phyloP scores from a whole-genome alignment of 2,888 invertebrate genomes.

The Pristionchus arcanus region DNA sequence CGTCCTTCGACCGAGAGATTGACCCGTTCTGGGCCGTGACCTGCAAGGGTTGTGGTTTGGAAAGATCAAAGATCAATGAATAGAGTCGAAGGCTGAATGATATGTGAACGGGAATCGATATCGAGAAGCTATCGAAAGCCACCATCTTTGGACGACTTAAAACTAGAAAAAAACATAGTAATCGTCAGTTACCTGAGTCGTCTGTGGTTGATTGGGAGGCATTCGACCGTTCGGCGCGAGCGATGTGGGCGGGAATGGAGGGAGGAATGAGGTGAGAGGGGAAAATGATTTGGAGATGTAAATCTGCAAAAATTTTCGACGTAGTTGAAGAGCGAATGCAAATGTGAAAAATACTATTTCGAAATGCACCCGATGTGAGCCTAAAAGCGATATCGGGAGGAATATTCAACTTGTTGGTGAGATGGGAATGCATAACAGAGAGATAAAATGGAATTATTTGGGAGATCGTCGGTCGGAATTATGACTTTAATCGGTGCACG shows the following conservation, averaged over 20 bases:
- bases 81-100: not conserved
- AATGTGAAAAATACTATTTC: not conserved
- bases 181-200: not conserved
- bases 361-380: not conserved
- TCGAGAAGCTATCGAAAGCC: too few species aligned
- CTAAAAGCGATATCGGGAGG: not conserved
- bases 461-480: too few species aligned
- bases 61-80: not conserved
- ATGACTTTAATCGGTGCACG: not conserved
- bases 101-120: not conserved
- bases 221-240: not conserved
- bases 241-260: not conserved
- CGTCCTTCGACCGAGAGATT: constrained; percentile 57
- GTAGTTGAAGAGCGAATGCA: too few species aligned
- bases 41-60: not conserved
- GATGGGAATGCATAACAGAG: too few species aligned
- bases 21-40: constrained; percentile 10
- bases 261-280: not conserved
- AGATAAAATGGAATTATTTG: too few species aligned
- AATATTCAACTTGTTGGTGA: not conserved
- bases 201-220: not conserved
- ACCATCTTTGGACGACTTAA: too few species aligned
- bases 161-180: not conserved
- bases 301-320: not conserved
- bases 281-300: not conserved